Evolutionary conservation across 2,113 vertebrate species (phyloP), one percentile per base, ranked within the genome.

Genomic region (Bungarus multicinctus): DNA sequence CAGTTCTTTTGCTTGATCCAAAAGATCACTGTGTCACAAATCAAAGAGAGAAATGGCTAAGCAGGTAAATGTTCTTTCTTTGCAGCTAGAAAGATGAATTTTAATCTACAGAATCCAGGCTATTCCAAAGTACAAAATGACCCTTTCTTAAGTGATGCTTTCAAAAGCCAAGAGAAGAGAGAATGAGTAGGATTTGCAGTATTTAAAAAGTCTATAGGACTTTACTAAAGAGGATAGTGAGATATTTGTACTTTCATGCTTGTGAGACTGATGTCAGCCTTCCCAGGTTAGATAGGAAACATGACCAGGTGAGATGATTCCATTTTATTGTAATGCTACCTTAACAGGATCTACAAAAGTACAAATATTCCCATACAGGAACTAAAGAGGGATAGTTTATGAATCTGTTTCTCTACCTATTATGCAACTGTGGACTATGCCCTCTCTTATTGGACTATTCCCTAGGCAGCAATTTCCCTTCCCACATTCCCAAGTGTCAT

Each of bases 1-100:
- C 92, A 97, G 92, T 89, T 97, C 95, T 94, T 94, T 93, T 85
- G 97, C 97, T 95, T 98, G 97, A 74, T 69, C 58, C 92, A 92
- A 93, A 89, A 98, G 96, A 90, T 96, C 93, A 91, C 98, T 98
- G 94, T 81, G 93, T 88, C 93, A 91, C 60, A 94, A 53, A 93
- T 95, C 9, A 27, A 47, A 89, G 81, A 47, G 14, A 90, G 30
- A 95, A 95, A 50, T 47, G n/a, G 50, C 87, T 45, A 94, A 94
- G n/a, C 9, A 23, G n/a, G 7, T 27, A 55, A 54, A 89, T 91
- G 52, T 91, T 93, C 60, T 88, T 50, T 93, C 9, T 89, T 39
- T 23, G 16, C 9, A 47, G 6, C 3, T 47, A 14, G 55, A 87
- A 92, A 90, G 45, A 93, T 94, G 39, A 85, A 85, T 50, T 86